Evolutionary conservation across 1,140 invertebrate genomes (phyloP).

Genomic region (Bombus sylvicola): DNA sequence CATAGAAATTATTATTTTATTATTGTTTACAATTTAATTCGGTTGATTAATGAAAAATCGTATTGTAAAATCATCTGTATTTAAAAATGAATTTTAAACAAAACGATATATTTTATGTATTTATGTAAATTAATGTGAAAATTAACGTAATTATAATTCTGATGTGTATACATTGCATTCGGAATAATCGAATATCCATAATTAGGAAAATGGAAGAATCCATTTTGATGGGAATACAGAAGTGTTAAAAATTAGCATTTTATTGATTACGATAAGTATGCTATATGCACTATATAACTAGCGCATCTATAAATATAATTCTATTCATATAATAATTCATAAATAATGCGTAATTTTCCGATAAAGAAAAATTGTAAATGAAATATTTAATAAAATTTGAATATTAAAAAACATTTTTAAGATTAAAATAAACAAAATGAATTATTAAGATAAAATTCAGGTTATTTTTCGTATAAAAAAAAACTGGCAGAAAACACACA

Average conservation of each 20-base stretch:
- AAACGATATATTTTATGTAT: neutral
- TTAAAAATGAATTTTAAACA: neutral
- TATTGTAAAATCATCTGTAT: neutral
- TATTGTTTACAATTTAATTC: neutral
- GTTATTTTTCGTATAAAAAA: neutral
- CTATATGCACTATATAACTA: constrained; percentile 68
- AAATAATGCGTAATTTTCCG: neutral
- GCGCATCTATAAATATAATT: constrained; percentile 77
- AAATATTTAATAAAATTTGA: neutral
- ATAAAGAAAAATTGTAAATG: neutral
- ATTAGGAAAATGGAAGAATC: constrained; percentile 29
- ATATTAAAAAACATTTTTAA: constrained; percentile 1
- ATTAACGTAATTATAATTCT: constrained; percentile 1
- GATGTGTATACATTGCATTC: neutral
- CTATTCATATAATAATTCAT: constrained; percentile 61
- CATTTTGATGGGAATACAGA: constrained; percentile 74
- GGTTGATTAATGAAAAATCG: neutral
- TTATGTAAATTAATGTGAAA: neutral
- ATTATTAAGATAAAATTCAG: neutral
- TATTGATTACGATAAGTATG: constrained; percentile 81
- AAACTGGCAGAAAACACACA: neutral
- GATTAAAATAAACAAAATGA: neutral
- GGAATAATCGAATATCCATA: neutral
- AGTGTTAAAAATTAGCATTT: constrained; percentile 84
- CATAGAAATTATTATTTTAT: neutral